Percentiles rank a stretch among this genome's conserved stretches.
Evolutionary conservation across 2,888 invertebrate genomes (phyloP).

Genomic region (Megamerina dolium): DNA sequence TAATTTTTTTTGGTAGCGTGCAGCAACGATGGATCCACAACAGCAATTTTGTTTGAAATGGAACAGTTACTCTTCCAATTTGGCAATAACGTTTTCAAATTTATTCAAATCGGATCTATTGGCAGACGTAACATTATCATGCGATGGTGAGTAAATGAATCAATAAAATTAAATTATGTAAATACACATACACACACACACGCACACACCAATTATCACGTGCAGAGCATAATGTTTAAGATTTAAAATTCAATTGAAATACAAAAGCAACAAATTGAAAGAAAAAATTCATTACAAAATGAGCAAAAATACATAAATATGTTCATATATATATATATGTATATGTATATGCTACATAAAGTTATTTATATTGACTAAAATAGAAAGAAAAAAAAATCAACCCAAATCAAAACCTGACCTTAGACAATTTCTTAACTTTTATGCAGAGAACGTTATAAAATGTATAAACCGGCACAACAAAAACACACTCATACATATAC

Average conservation of each 20-base stretch:
- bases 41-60: conserved; percentile 93
- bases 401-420: conserved; percentile 4
- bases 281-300: too few species aligned
- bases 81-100: conserved; percentile 87
- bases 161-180: conserved; percentile 2
- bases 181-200: neutral
- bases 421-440: conserved; percentile 6
- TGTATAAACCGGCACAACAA: too few species aligned
- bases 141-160: conserved; percentile 68
- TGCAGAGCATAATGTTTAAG: neutral
- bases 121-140: conserved; percentile 87
- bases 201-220: too few species aligned
- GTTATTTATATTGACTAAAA: too few species aligned
- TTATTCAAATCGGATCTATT: conserved; percentile 89
- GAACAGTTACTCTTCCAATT: conserved; percentile 92
- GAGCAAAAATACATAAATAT: too few species aligned
- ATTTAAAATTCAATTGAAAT: neutral
- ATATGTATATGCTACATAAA: too few species aligned
- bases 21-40: conserved; percentile 73
- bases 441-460: too few species aligned
- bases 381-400: too few species aligned
- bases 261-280: neutral
- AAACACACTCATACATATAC: neutral
- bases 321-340: too few species aligned
- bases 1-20: neutral